Base-by-base conservation (phyloP, 1,140 invertebrate species). In the Ceratina calcarata region DNA sequence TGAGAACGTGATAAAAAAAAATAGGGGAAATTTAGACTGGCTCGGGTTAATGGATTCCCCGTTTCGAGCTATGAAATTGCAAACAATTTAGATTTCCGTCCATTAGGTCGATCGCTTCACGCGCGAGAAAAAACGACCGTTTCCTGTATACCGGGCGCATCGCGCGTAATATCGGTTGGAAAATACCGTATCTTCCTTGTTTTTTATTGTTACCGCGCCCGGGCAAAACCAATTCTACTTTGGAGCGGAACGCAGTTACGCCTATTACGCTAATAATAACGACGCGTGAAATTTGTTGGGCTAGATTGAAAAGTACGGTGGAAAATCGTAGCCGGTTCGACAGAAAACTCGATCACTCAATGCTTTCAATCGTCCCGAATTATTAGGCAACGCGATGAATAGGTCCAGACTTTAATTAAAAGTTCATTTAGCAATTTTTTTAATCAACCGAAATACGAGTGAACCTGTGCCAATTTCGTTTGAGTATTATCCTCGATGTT, bases 21-120 rank as follows among this genome's bases (percentile, higher is more conserved):
- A 60, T 3, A 10, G 58, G 4, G 55, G 12, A 15, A 58, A 58
- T 58, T 58, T 18, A 58, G 37, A 45, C 8, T 8, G 27, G 55
- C 37, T 10, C 37, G 37, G 27, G 69, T 20, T 71, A 58, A 71
- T 71, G 27, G 53, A 70, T 24, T 27, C 45, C 16, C 27, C n/a
- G 53, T 70, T 70, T 37, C n/a, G 55, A 37, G 55, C 15, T 71
- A 71, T 37, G 55, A 60, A 71, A 71, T 71, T 60, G 27, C 69
- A 45, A 60, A 71, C 69, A 22, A 71, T 71, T 71, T 71, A 58
- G 55, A 20, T 71, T 71, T 58, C 32, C 69, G 55, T 58, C 69
- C 53, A 37, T 45, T 71, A 71, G 27, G 55, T 37, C 53, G 68
- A 70, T 70, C 27, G 20, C 27, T 16, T 16, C 32, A 49, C 45